A percentile compares a stretch with the other conserved stretches of the same genome.
phyloP scores from a whole-genome alignment of 2,113 vertebrate species.

The Neolamprologus sp. region DNA sequence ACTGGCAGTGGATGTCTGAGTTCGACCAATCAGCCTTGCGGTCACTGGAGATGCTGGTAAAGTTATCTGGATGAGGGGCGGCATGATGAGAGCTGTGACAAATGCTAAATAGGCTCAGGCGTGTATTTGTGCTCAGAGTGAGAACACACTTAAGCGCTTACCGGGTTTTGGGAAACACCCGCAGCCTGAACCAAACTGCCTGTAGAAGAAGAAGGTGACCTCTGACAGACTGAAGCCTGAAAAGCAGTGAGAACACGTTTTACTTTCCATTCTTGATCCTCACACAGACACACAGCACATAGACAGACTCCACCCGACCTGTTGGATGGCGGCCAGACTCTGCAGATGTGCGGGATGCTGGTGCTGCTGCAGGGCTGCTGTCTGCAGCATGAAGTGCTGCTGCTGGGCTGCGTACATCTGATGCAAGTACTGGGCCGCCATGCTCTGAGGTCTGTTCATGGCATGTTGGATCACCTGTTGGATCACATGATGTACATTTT shows the following conservation, averaged over 20 bases:
- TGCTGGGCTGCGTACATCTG: slow-evolving; percentile 95
- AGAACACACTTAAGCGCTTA: slow-evolving; percentile 53
- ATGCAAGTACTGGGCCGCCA: slow-evolving; percentile 91
- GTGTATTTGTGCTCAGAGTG: background rate
- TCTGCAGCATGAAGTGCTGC: slow-evolving; percentile 91
- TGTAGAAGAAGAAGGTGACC: slow-evolving; percentile 76
- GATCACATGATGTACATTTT: background rate
- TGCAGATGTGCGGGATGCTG: slow-evolving; percentile 72
- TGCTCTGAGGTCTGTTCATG: slow-evolving; percentile 86
- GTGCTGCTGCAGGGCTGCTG: slow-evolving; percentile 84
- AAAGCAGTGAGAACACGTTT: slow-evolving; percentile 62
- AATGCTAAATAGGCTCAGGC: background rate
- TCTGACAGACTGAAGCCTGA: slow-evolving; percentile 84
- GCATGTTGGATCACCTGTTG: slow-evolving; percentile 88
- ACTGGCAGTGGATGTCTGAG: slow-evolving; percentile 79
- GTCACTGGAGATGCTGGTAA: slow-evolving; percentile 84
- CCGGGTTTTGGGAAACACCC: slow-evolving; percentile 82
- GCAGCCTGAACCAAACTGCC: slow-evolving; percentile 79
- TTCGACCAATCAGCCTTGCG: slow-evolving; percentile 84
- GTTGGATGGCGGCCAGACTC: slow-evolving; percentile 82
- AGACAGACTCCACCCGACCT: slow-evolving; percentile 66
- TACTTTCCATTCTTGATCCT: background rate
- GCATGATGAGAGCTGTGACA: background rate
- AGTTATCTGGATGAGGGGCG: slow-evolving; percentile 74
- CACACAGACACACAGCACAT: background rate